Base-by-base conservation (phyloP, 2,113 vertebrate genomes). In the Piaya cayana region DNA sequence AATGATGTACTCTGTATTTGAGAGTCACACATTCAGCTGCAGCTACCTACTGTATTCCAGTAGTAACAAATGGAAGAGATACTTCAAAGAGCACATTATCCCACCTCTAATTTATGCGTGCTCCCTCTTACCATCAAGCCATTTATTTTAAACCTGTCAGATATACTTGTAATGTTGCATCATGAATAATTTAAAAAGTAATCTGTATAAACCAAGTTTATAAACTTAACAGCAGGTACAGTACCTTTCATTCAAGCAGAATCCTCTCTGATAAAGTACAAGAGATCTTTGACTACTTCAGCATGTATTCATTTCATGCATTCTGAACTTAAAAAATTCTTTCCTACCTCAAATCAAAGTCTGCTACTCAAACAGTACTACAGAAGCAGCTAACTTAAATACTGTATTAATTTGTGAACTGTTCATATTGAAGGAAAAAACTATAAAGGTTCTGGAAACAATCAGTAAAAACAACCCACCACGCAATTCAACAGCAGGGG, bases 141-240 rank as follows among this genome's bases (percentile, higher is more conserved):
- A 93, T 95, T 93, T 93, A 92, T 96, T 97, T 94, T 94, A 95
- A 93, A 96, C 82, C 86, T 86, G 94, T 93, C 85, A 93, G 82
- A 95, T 91, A 94, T 53, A 86, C 93, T 95, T 95, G 93, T 89
- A 96, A 95, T 30, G n/a, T 86, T 85, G 81, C 90, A 95, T 90
- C 80, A 95, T 94, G 93, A 95, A 95, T 96, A 89, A 95, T 96
- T 95, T 91, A 91, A 77, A 86, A 94, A 96, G 90, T 87, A 91
- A 97, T 95, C 88, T 82, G 90, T 95, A 90, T 77, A 92, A 95
- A 96, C 88, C 92, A 92, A 84, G 88, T 91, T 97, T 96, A 96
- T 93, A 93, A 96, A 96, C 82, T 90, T 90, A 94, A 87, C 81
- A 92, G 83, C 86, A 97, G 90, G 96, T 95, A 95, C 80, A 86